phyloP scores from a whole-genome alignment of 1,140 invertebrate genomes.

The Drosophila nikananu region DNA sequence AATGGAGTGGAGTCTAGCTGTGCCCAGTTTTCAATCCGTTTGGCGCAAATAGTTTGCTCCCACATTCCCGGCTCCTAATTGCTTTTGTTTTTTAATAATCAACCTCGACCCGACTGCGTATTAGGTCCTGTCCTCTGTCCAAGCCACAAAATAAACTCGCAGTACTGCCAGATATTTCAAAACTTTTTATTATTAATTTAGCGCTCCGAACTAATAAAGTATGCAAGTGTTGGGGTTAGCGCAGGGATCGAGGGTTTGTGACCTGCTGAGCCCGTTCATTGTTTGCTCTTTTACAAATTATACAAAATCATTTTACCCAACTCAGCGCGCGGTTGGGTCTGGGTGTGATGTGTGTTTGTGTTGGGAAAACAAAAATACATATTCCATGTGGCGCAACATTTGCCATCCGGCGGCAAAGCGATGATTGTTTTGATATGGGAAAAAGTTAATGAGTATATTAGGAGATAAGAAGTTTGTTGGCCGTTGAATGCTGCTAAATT shows the following conservation, averaged over 20 bases:
- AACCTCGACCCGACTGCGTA: conserved; percentile 66
- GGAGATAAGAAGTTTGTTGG: conserved; percentile 38
- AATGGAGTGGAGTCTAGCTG: conserved; percentile 42
- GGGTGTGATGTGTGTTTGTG: conserved; percentile 27
- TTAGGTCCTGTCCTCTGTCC: background rate
- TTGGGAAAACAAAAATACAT: conserved; percentile 33
- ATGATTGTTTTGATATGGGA: conserved; percentile 58
- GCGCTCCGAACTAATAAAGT: conserved; percentile 76
- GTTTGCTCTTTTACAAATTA: conserved; percentile 51
- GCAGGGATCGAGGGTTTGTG: conserved; percentile 8
- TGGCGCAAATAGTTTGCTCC: conserved; percentile 49
- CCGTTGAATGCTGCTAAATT: conserved; percentile 38
- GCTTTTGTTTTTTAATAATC: conserved; percentile 83
- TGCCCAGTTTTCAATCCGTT: conserved; percentile 54
- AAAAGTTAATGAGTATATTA: conserved; percentile 60
- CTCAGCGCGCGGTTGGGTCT: conserved; percentile 44
- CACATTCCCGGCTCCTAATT: conserved; percentile 67
- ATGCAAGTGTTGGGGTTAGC: conserved; percentile 25
- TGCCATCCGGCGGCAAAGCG: conserved; percentile 27
- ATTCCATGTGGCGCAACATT: conserved; percentile 11
- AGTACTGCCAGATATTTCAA: conserved; percentile 42
- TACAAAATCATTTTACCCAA: conserved; percentile 70
- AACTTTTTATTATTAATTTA: conserved; percentile 81
- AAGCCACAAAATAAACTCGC: conserved; percentile 59
- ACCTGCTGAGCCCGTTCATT: conserved; percentile 54